Base-by-base conservation (phyloP, 2,797 vertebrate species). In the Malurus splendens region DNA sequence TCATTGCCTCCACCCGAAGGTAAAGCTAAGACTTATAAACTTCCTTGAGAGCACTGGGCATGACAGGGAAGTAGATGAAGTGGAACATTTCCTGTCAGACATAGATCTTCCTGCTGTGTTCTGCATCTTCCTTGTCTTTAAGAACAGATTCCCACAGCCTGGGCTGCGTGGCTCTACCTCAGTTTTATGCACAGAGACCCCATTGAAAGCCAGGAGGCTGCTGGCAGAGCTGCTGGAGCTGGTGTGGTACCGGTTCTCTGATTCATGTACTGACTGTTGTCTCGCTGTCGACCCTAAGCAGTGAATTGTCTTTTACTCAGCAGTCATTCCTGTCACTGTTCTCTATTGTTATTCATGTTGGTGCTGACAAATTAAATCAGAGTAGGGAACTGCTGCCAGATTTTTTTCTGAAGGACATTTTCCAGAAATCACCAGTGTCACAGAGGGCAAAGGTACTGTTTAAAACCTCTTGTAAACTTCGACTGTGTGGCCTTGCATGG, bases 1-100 rank as follows among this genome's bases (percentile, higher is more conserved):
- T 89, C 87, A 91, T 84, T 80, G 57, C 71, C 86, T 95, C 84
- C 82, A 77, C 66, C 82, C 87, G 79, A 81, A 87, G 33, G 68
- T 74, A 60, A 82, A 94, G 47, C 57, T 68, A 57, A 67, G 42
- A 48, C 78, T 79, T 72, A 38, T 72, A 72, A 84, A 89, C 86
- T 87, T 93, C 72, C 77, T 82, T 91, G 77, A 91, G 90, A 91
- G 87, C 32, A 25, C 0, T 16, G 16, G 52, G 44, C 54, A 52
- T 74, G 70, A 52, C 84, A 89, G 75, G 47, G 74, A 91, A 87
- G 75, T 68, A 60, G 86, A n/a, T 18, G 51, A 66, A 86, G 27
- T 59, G 55, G 64, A 86, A 48, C 0, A 0, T 81, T 81, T 92
- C 62, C 41, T 75, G 74, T 75, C 52, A 82, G 78, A 45, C 18